phyloP scores from a whole-genome alignment of 1,140 invertebrate species.

The Brachionus rotundiformis region DNA sequence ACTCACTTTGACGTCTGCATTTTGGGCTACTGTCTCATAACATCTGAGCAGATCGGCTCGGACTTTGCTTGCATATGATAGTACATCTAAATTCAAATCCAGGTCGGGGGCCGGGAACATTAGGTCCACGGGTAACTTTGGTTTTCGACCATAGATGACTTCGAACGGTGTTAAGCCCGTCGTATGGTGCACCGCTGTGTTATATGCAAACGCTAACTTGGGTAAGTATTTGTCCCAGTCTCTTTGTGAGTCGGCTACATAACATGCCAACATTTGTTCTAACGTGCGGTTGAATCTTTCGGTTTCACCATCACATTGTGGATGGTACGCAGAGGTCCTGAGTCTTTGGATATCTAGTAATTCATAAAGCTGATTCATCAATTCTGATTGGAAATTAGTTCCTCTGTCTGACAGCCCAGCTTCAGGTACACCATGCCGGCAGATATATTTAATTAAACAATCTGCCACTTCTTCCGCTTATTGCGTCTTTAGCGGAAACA shows the following conservation, averaged over 20 bases:
- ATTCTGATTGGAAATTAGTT: neutral
- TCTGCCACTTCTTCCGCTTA: neutral
- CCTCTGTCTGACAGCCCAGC: neutral
- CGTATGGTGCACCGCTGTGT: too few relatives aligned
- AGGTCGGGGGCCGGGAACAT: neutral
- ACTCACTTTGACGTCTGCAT: too few relatives aligned
- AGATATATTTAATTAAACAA: neutral
- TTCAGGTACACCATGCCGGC: too few relatives aligned
- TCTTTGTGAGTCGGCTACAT: too few relatives aligned
- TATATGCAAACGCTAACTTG: too few relatives aligned
- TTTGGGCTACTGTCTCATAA: neutral
- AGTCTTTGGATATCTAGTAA: constrained; percentile 51
- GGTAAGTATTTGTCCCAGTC: too few relatives aligned
- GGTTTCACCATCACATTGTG: constrained; percentile 57
- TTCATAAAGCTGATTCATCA: neutral
- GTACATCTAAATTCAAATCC: neutral
- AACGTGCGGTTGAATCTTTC: constrained; percentile 54
- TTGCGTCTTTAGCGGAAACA: neutral
- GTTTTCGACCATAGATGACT: neutral
- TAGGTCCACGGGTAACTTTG: neutral
- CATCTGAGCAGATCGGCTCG: neutral
- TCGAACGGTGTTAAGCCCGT: too few relatives aligned
- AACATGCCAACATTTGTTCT: too few relatives aligned
- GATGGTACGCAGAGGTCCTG: constrained; percentile 56
- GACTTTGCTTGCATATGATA: neutral